These are phyloP conservation scores for Fragum sueziense DNA, from an alignment of 2,888 invertebrate species.

Conservation along the genomic window DNA sequence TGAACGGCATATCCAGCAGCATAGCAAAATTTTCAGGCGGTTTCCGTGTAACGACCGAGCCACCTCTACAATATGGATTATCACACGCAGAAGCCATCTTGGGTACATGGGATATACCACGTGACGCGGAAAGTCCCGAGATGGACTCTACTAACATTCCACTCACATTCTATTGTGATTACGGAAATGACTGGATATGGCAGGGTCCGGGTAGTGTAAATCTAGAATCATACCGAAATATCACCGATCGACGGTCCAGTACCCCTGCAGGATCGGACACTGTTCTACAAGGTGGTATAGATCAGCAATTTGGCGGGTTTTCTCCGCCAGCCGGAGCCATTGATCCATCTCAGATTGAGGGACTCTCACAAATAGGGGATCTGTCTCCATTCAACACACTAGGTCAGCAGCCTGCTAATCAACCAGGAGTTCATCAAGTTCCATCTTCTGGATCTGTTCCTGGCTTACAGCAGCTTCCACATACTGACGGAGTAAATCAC, in stretches of 20 bases:
- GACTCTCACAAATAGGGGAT: background rate
- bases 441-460: no score
- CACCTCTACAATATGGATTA: slow-evolving; percentile 36
- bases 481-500: background rate
- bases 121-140: slow-evolving; percentile 25
- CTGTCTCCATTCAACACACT: no score
- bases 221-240: background rate
- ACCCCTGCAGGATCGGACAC: no score
- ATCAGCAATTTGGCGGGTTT: no score
- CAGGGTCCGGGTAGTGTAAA: background rate
- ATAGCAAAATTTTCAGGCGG: slow-evolving; percentile 36
- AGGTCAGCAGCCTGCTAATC: no score
- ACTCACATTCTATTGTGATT: slow-evolving; percentile 53
- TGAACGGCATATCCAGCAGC: background rate
- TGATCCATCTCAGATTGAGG: background rate
- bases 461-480: no score
- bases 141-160: slow-evolving; percentile 25
- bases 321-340: no score
- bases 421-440: no score
- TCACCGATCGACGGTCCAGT: background rate
- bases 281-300: no score
- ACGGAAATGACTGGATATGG: slow-evolving; percentile 48
- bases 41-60: slow-evolving; percentile 23
- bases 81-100: slow-evolving; percentile 45
- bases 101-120: slow-evolving; percentile 28